These are phyloP conservation scores for Tachuris rubrigastra DNA, from an alignment of 2,113 vertebrate genomes.

Conservation along the genomic window DNA sequence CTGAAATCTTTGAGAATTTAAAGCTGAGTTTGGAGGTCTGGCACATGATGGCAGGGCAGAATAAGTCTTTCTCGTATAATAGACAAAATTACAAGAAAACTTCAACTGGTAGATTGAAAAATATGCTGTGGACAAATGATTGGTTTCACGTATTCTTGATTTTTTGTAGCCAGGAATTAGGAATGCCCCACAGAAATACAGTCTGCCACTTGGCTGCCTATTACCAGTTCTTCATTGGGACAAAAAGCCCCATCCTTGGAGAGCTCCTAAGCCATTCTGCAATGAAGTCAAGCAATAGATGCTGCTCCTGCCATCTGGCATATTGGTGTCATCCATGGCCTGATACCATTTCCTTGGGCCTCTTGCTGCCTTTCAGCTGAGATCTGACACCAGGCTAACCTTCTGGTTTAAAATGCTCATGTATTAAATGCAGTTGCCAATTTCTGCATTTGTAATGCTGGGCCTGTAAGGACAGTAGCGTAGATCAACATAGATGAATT, in stretches of 20 bases:
- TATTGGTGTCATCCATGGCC: fast-evolving
- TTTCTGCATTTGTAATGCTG: background rate
- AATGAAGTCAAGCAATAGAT: background rate
- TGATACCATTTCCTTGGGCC: background rate
- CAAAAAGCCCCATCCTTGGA: background rate
- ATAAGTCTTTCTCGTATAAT: background rate
- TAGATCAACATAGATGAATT: background rate
- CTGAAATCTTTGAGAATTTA: background rate
- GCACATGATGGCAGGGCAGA: background rate
- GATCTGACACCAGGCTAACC: background rate
- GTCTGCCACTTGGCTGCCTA: background rate
- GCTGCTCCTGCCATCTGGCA: fast-evolving
- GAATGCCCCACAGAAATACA: background rate
- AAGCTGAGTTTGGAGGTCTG: background rate
- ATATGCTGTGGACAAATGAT: background rate
- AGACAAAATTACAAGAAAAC: background rate
- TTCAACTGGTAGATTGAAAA: background rate
- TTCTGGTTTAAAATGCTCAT: background rate
- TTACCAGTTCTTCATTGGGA: background rate
- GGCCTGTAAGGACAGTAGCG: background rate
- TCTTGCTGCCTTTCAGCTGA: background rate
- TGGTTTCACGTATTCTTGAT: background rate
- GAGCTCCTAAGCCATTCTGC: background rate
- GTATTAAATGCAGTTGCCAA: background rate
- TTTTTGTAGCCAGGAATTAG: background rate